A percentile compares a stretch with the other conserved stretches of the same genome.
Conservation (phyloP, 2,797 vertebrate species). For the Mergus octosetaceus region DNA sequence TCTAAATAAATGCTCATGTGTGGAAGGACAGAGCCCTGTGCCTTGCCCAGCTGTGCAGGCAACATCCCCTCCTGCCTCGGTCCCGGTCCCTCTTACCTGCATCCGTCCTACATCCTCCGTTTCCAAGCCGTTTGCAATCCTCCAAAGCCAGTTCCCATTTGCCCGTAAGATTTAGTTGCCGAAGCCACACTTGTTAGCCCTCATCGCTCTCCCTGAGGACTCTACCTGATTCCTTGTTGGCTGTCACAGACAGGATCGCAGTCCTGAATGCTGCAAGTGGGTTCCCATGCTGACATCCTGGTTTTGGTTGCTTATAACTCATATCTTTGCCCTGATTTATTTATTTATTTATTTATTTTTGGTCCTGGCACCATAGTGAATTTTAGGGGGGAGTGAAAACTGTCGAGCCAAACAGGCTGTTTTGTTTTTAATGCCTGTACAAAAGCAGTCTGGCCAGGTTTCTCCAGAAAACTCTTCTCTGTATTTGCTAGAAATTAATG, state of each 20-base stretch:
- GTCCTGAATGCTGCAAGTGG: not conserved
- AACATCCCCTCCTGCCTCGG: too few relatives aligned
- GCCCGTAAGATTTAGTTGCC: not conserved
- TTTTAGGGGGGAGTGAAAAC: constrained; percentile 13
- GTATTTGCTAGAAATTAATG: not conserved
- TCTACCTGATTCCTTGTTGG: not conserved
- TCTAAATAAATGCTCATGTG: not conserved
- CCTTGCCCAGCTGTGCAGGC: too few relatives aligned
- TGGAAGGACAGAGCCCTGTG: not conserved
- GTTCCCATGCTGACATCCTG: not conserved
- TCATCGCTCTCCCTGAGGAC: not conserved
- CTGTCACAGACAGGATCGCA: too few relatives aligned
- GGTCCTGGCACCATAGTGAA: not conserved
- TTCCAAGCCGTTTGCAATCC: not conserved
- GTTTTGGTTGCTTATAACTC: not conserved
- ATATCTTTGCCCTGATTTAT: not conserved
- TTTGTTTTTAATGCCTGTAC: not conserved
- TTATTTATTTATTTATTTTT: too few relatives aligned
- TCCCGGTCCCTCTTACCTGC: too few relatives aligned
- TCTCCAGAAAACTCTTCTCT: not conserved
- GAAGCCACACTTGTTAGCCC: not conserved
- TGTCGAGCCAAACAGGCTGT: not conserved
- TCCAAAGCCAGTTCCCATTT: not conserved
- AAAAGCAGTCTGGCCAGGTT: not conserved
- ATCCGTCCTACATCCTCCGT: fast-evolving